Base-by-base conservation (phyloP, 1,140 invertebrate genomes). In the Lordiphosa collinella region DNA sequence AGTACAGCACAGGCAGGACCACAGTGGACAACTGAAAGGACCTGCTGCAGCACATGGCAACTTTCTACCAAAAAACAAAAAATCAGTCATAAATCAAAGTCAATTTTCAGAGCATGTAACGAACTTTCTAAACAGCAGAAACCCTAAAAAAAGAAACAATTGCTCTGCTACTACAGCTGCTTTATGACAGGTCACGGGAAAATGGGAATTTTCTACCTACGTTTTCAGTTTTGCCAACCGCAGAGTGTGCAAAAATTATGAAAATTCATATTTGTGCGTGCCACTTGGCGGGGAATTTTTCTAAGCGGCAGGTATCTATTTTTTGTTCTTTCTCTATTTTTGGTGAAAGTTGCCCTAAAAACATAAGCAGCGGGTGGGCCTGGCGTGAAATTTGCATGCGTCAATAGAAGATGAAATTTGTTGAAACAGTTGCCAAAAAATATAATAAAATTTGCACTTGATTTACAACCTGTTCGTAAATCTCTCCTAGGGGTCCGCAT, bases 161-260 rank as follows among this genome's bases (percentile, higher is more conserved):
- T 79, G 75, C 70, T 48, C 9, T 46, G n/a, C 29, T 22, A 22
- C 40, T 51, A 59, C 41, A 29, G 41, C 22, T 44, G 41, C 43
- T 84, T 84, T 78, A 61, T 47, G 72, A 61, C 76, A 54, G 65
- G 49, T 55, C 54, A 35, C 10, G 10, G 29, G 31, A 29, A 18
- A 10, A 7, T 14, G 29, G 25, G 14, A 47, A 36, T 46, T 53
- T 52, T 56, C 49, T 44, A 48, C 47, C 41, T 40, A 53, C 29
- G 48, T 60, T 50, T 31, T 31, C n/a, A n/a, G n/a, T 58, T 53
- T 35, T 49, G 55, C 49, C 58, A 84, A 84, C 78, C 78, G 78
- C 78, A 84, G 65, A 85, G 68, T 60, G 64, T 84, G 79, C 78
- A 53, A 78, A 80, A 84, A 84, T 84, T 84, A 84, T 84, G 78